Percentiles rank a stretch among this genome's conserved stretches.
Evolutionary conservation across 2,113 vertebrate species (phyloP).

Genomic region (Bufo gargarizans): DNA sequence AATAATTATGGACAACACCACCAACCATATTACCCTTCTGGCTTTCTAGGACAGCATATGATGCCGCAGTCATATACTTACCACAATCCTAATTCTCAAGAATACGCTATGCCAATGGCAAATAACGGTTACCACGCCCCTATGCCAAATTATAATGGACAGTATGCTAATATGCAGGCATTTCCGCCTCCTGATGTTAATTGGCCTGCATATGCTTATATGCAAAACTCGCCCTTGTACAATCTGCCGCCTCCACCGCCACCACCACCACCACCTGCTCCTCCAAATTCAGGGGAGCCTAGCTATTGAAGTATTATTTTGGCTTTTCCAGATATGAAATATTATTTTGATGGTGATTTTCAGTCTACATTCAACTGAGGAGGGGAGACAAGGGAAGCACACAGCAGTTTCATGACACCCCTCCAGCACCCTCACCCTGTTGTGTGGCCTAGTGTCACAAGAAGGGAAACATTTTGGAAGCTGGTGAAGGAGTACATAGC

Average conservation of each 20-base stretch:
- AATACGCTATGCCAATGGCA: conserved; percentile 60
- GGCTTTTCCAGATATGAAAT: background rate
- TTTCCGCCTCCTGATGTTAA: conserved; percentile 59
- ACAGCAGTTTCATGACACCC: too few species aligned
- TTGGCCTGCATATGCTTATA: conserved; percentile 69
- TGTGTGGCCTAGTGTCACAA: too few species aligned
- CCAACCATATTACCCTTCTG: conserved; percentile 24
- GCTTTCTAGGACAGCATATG: conserved; percentile 53
- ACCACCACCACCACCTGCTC: conserved; percentile 8
- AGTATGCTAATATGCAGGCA: conserved; percentile 60
- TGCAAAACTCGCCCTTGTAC: conserved; percentile 62
- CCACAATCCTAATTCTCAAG: conserved; percentile 59
- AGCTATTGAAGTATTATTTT: conserved; percentile 28
- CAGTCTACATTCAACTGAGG: too few species aligned
- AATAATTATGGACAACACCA: conserved; percentile 23
- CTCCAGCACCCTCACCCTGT: too few species aligned
- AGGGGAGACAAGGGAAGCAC: too few species aligned
- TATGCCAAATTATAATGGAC: conserved; percentile 65
- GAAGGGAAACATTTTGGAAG: too few species aligned
- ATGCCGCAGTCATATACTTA: conserved; percentile 58
- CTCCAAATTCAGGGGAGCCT: conserved; percentile 44
- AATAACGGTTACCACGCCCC: conserved; percentile 58
- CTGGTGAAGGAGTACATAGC: too few species aligned
- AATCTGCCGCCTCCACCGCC: conserved; percentile 55
- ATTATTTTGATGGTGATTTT: background rate